phyloP scores from a whole-genome alignment of 37 sponge, comb jelly and placozoan species.

The Oopsacas minuta region DNA sequence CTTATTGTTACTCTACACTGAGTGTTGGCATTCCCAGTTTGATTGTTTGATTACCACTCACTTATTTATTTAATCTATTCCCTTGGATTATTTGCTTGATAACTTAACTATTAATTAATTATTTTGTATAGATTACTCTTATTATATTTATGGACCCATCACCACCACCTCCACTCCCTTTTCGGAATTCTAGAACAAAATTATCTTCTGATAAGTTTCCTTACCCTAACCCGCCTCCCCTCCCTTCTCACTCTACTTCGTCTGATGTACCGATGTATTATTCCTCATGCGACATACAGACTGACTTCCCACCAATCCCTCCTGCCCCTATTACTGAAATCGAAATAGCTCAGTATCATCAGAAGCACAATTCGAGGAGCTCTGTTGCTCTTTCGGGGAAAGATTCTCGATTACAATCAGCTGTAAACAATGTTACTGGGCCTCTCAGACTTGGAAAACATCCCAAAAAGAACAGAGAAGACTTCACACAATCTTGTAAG shows the following conservation, averaged over 20 bases:
- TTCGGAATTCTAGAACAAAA: neutral
- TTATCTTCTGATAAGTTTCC: neutral
- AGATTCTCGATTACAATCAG: neutral
- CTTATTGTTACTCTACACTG: too few species aligned
- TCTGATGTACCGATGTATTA: neutral
- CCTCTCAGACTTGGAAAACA: neutral
- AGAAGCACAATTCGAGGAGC: neutral
- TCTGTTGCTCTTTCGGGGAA: neutral
- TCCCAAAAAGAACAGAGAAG: neutral
- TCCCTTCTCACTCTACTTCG: neutral
- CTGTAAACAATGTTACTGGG: neutral
- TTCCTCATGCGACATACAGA: neutral
- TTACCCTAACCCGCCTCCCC: neutral
- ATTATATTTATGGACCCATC: slow-evolving; percentile 2
- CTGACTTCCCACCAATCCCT: neutral
- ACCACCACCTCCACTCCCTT: neutral
- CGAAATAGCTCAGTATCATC: neutral
- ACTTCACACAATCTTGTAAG: neutral
- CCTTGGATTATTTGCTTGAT: too few species aligned
- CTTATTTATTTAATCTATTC: too few species aligned
- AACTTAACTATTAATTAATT: too few species aligned
- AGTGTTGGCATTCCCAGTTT: too few species aligned
- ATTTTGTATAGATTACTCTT: too few species aligned
- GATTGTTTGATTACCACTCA: too few species aligned
- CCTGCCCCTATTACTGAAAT: neutral